A percentile compares a stretch with the other conserved stretches of the same genome.
Conservation (phyloP, 2,797 vertebrate genomes). For the Catostomus latipinnis region DNA sequence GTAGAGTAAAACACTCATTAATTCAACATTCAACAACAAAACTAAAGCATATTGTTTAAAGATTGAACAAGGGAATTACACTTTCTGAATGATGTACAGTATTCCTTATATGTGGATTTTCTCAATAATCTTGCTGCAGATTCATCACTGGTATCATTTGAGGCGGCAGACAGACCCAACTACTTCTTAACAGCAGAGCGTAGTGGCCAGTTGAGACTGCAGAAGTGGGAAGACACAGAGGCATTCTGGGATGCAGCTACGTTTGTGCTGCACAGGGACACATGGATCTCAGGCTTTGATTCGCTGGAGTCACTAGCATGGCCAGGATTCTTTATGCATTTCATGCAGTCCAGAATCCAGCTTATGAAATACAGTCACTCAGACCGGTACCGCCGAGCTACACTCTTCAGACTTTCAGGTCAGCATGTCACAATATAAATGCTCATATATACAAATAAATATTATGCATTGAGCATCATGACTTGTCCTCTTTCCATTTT, state of each 20-base stretch:
- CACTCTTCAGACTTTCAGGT: slow-evolving; percentile 90
- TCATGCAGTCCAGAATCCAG: slow-evolving; percentile 74
- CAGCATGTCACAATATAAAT: slow-evolving; percentile 51
- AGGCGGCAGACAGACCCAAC: slow-evolving; percentile 90
- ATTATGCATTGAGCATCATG: background rate
- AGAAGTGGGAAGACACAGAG: slow-evolving; percentile 83
- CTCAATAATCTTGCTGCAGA: slow-evolving; percentile 74
- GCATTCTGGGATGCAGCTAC: slow-evolving; percentile 87
- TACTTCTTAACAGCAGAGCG: slow-evolving; percentile 83
- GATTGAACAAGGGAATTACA: background rate
- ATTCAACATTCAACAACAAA: too few species aligned
- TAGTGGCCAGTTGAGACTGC: slow-evolving; percentile 80
- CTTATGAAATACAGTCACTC: slow-evolving; percentile 85
- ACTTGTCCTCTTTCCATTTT: background rate
- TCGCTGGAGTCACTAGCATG: slow-evolving; percentile 89
- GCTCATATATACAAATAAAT: background rate
- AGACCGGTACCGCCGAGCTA: slow-evolving; percentile 84
- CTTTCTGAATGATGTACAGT: background rate
- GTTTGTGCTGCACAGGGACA: slow-evolving; percentile 88
- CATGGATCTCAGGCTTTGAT: slow-evolving; percentile 85
- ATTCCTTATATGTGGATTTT: background rate
- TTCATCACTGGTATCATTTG: slow-evolving; percentile 87
- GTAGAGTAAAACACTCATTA: too few species aligned
- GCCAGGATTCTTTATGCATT: slow-evolving; percentile 86
- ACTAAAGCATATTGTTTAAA: too few species aligned